These are phyloP conservation scores for Podargus strigoides DNA, from an alignment of 2,797 vertebrate genomes.

Conservation along the genomic window DNA sequence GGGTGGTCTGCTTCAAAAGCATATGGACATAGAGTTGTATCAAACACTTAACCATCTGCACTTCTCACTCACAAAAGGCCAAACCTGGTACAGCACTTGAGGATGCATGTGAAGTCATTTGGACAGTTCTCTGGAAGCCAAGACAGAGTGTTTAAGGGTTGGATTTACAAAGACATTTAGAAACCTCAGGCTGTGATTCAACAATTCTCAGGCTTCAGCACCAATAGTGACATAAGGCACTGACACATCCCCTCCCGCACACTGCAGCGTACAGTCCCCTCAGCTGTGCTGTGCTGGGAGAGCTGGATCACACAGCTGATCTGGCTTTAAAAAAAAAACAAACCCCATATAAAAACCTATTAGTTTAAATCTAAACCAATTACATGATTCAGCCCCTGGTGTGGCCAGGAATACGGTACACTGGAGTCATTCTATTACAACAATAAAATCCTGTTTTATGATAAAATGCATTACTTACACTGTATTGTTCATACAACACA, in stretches of 20 bases:
- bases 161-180: slow-evolving; percentile 30
- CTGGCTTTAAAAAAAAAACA: not conserved
- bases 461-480: not conserved
- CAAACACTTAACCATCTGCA: slow-evolving; percentile 62
- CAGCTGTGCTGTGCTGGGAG: slow-evolving; percentile 1
- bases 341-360: not conserved
- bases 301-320: slow-evolving; percentile 25
- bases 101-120: not conserved
- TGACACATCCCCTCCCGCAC: slow-evolving; percentile 47
- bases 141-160: slow-evolving; percentile 33
- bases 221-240: slow-evolving; percentile 48
- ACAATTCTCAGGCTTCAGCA: slow-evolving; percentile 37
- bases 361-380: not conserved
- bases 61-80: slow-evolving; percentile 53
- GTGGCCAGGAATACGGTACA: not conserved
- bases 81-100: slow-evolving; percentile 23
- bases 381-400: not conserved
- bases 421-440: not conserved
- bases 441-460: not conserved
- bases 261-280: slow-evolving; percentile 8
- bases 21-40: slow-evolving; percentile 51
- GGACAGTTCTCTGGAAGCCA: slow-evolving; percentile 35
- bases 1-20: slow-evolving; percentile 57
- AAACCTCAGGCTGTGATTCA: slow-evolving; percentile 44
- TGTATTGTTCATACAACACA: not conserved